Base-by-base conservation (phyloP, 2,888 invertebrate species). In the Ornithoptera alexandrae region DNA sequence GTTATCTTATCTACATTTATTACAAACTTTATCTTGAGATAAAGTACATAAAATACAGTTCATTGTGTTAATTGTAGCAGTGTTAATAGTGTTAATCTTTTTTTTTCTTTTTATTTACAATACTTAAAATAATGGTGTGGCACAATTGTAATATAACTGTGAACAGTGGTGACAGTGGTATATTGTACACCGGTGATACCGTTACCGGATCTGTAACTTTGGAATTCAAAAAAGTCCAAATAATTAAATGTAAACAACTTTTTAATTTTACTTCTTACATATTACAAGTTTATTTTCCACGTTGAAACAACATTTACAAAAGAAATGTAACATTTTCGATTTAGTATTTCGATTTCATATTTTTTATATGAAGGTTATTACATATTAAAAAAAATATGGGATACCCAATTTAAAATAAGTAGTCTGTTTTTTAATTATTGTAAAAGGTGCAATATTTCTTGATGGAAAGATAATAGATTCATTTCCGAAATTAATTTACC, bases 121-220 rank as follows among this genome's bases (percentile, higher is more conserved):
- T 3, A 5, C 30, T 30, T 30, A 3, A 30, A 30, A 66, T 68
- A 72, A 90, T 90, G 91, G 73, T 82, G 72, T 87, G 86, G 84
- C 80, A 83, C 42, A 81, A 76, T 71, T 88, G 85, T 76, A 77
- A 81, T 18, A 78, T 92, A 67, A 80, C 77, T 36, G 74, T 92
- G 50, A 87, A 91, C 72, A 87, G 85, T 80, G 84, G 86, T 75
- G 82, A 84, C 20, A 85, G 84, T 56, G 86, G 74, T 8, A 62
- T 73, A 65, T 76, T 89, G 77, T 89, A 89, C 71, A 80, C 87
- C 15, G 91, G 90, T 71, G 86, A 89, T 77, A 84, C 90, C 65
- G 87, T 92, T 57, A 90, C 92, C 57, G 92, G 92, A 72, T 80
- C 79, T 8, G 81, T 90, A n/a, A 77, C 81, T 65, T 73, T 92